Conservation (phyloP, 2,888 invertebrate genomes). For the Andrena flavipes region DNA sequence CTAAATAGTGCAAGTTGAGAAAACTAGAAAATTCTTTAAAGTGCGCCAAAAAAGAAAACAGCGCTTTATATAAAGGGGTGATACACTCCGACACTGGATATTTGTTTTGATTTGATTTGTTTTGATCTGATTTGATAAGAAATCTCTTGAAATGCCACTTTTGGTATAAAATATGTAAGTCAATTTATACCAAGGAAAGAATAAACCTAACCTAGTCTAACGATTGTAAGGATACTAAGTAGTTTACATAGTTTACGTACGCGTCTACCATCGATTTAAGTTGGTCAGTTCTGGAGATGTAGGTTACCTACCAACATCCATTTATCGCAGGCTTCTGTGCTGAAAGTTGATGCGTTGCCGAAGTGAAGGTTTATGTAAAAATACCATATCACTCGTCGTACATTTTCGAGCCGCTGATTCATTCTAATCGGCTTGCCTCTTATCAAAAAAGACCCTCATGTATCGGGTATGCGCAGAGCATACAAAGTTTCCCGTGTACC, state of each 20-base stretch:
- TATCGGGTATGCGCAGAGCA: slow-evolving; percentile 54
- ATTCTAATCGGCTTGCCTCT: slow-evolving; percentile 60
- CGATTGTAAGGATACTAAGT: background rate
- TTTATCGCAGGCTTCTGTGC: background rate
- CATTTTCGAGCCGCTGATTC: slow-evolving; percentile 65
- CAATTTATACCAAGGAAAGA: too few species aligned
- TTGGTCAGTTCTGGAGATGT: slow-evolving; percentile 1
- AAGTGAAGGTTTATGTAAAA: background rate
- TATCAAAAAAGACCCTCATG: slow-evolving; percentile 64
- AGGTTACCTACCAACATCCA: slow-evolving; percentile 19
- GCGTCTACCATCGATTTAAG: background rate
- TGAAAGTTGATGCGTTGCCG: background rate
- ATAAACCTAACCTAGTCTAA: too few species aligned
- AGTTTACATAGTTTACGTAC: background rate
- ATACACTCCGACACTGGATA: too few species aligned
- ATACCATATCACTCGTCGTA: slow-evolving; percentile 8
- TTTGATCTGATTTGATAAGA: too few species aligned
- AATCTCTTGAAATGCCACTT: too few species aligned
- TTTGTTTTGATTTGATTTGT: too few species aligned
- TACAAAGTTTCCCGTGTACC: slow-evolving; percentile 40
- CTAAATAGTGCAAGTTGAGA: too few species aligned
- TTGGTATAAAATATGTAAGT: too few species aligned
- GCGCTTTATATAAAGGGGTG: too few species aligned
- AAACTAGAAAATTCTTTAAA: too few species aligned
- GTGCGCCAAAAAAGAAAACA: too few species aligned